Base-by-base conservation (phyloP, 2,113 vertebrate species). In the Chinchilla lanigera region DNA sequence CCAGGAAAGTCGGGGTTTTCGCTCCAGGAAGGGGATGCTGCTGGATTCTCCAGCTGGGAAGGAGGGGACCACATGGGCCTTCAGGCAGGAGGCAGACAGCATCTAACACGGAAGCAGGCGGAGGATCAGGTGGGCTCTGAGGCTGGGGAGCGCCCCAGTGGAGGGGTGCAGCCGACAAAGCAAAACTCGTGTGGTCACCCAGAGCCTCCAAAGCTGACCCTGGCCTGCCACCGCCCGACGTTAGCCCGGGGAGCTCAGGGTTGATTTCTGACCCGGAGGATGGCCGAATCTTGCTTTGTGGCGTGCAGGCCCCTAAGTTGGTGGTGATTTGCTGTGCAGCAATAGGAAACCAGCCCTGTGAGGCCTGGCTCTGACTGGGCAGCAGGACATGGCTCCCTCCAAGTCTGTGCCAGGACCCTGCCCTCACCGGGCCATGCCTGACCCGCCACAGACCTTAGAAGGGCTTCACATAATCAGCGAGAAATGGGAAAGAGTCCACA, bases 371-470 rank as follows among this genome's bases (percentile, higher is more conserved):
- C 20, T 52, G 63, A 81, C 54, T 4, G 4, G 5, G 8, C 11
- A 12, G 3, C 1, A 8, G 63, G 11, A 20, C 47, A 69, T 44
- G 20, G 24, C 78, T 71, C 19, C 65, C 80, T 28, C 58, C 26
- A 19, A 50, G 26, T 63, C 61, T 35, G n/a, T 1, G 1, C 33
- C 0, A 11, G 11, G 3, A 54, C 52, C 8, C 20, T 2, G 19
- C 10, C 54, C 47, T 41, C 16, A 24, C 1, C 14, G 30, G 19
- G 8, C 0, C 2, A 2, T 38, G 22, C 33, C 22, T 26, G 1
- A 26, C 13, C 65, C 3, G 7, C 5, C 71, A 7, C 8, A 54
- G 52, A 38, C 6, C 33, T 22, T 5, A 1, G 24, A 89, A 69
- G 35, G 5, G 19, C 71, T 50, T 58, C 75, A 38, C 26, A 38